phyloP scores from a whole-genome alignment of 2,113 vertebrate species.

The Hemiprocne comata region DNA sequence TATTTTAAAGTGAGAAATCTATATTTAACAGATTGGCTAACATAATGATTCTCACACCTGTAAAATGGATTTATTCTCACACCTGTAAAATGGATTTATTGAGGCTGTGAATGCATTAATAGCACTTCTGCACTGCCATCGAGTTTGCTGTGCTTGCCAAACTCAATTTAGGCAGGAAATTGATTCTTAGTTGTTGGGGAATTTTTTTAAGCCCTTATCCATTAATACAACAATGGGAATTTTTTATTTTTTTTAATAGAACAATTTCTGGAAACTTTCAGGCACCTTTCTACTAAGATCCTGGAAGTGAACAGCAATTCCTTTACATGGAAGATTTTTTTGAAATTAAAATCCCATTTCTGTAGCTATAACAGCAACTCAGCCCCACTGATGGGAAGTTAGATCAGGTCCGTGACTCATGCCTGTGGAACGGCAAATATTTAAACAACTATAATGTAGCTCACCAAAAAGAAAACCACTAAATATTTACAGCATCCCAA shows the following conservation, averaged over 20 bases:
- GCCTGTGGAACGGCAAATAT: rapidly evolving
- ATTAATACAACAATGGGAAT: neutral
- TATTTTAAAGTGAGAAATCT: neutral
- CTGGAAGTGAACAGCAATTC: neutral
- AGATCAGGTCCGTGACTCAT: neutral
- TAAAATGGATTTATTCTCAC: neutral
- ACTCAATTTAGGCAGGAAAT: neutral
- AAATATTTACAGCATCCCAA: neutral
- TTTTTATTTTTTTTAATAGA: neutral
- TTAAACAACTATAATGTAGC: neutral
- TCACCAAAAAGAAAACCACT: neutral
- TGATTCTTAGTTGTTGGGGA: neutral
- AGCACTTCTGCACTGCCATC: neutral
- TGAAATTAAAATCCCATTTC: neutral
- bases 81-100: neutral
- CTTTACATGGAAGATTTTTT: neutral
- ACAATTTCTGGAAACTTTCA: neutral
- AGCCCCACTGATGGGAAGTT: neutral
- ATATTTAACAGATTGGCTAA: neutral
- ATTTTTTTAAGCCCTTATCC: neutral
- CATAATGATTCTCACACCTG: neutral
- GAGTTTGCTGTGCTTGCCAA: neutral
- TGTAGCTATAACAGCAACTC: neutral
- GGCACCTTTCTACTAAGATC: neutral
- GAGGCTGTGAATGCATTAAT: neutral